Percentiles rank a stretch among this genome's conserved stretches.
phyloP scores from a whole-genome alignment of 2,797 vertebrate species.

The Toxotes lorentzi region DNA sequence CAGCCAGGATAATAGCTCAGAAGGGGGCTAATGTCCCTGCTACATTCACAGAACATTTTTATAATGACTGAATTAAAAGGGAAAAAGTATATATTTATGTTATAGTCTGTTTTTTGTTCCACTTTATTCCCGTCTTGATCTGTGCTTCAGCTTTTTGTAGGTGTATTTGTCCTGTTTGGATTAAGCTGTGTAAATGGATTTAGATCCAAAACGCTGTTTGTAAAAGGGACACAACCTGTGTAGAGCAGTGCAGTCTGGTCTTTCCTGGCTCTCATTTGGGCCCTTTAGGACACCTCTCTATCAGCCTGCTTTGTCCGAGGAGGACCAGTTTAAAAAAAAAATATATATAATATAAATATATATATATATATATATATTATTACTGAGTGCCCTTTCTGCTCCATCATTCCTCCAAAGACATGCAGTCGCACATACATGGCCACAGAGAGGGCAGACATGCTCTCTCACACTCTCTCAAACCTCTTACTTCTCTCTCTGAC shows the following conservation, averaged over 20 bases:
- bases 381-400: slow-evolving; percentile 52
- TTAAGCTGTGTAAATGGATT: slow-evolving; percentile 66
- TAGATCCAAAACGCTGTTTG: slow-evolving; percentile 51
- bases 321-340: slow-evolving; percentile 49
- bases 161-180: slow-evolving; percentile 57
- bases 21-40: slow-evolving; percentile 89
- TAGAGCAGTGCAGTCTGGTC: slow-evolving; percentile 17
- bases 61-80: slow-evolving; percentile 89
- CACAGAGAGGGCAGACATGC: slow-evolving; percentile 13
- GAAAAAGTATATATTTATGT: slow-evolving; percentile 79
- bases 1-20: slow-evolving; percentile 90
- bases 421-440: slow-evolving; percentile 45
- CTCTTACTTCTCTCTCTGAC: slow-evolving; percentile 16
- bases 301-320: slow-evolving; percentile 51
- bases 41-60: slow-evolving; percentile 90
- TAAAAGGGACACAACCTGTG: slow-evolving; percentile 57
- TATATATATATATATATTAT: too few relatives aligned
- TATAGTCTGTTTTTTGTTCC: slow-evolving; percentile 57
- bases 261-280: slow-evolving; percentile 56
- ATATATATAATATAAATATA: too few relatives aligned
- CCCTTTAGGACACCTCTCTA: slow-evolving; percentile 38
- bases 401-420: slow-evolving; percentile 22
- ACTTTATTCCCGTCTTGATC: slow-evolving; percentile 42
- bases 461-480: slow-evolving; percentile 25
- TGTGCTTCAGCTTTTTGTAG: slow-evolving; percentile 50